Evolutionary conservation across 2,113 vertebrate species (phyloP).

Genomic region (Embiotoca jacksoni): DNA sequence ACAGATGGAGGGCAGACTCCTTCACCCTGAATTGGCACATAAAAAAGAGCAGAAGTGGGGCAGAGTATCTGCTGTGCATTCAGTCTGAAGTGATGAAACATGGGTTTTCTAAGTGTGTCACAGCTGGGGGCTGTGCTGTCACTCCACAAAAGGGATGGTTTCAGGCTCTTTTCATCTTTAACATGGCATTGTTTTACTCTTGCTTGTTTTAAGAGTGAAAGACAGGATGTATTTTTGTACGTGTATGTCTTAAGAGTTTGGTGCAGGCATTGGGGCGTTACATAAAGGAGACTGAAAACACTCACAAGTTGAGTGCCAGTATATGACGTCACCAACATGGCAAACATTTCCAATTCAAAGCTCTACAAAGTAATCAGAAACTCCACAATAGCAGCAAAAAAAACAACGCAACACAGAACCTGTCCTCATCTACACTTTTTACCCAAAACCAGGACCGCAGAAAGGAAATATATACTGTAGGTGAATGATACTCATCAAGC

Average conservation of each 20-base stretch:
- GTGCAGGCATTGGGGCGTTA: background rate
- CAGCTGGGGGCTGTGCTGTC: conserved; percentile 8
- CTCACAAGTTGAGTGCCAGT: background rate
- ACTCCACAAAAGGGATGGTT: background rate
- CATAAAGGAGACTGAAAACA: no score
- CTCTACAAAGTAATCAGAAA: no score
- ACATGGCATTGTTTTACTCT: background rate
- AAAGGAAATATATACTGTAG: no score
- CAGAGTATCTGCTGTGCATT: conserved; percentile 15
- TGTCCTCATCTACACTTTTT: no score
- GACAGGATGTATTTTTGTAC: background rate
- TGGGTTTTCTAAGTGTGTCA: conserved; percentile 17
- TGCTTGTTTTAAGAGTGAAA: background rate
- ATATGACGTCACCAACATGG: background rate
- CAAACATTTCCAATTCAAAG: no score
- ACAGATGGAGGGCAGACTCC: conserved; percentile 6
- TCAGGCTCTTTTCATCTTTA: conserved; percentile 11
- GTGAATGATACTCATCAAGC: no score
- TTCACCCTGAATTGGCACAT: conserved; percentile 11
- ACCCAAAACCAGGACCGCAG: no score
- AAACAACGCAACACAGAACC: no score
- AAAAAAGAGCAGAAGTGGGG: conserved; percentile 28
- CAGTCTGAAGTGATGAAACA: conserved; percentile 42
- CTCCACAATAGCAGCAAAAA: no score
- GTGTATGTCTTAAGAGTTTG: background rate